Evolutionary conservation across 2,888 invertebrate genomes (phyloP), one percentile per base, ranked within the genome.

Genomic region (Hemicrepidius hirtus): DNA sequence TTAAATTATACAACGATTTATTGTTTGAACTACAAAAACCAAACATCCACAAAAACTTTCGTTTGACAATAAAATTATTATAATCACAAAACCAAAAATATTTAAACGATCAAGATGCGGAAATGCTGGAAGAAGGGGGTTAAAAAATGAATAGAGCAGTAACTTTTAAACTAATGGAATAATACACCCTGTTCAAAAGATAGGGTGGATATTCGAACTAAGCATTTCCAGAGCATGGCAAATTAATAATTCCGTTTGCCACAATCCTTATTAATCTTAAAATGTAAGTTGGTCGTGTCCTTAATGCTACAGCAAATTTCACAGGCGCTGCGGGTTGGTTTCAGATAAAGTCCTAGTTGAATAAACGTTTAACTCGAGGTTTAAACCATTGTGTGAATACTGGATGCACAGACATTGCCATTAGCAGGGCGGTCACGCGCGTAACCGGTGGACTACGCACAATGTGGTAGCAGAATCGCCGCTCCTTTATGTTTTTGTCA

Each of bases 401-500:
- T 65, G 63, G 66, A 65, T 71, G 75, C 13, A 74, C 66, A 74
- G 68, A 76, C 57, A 75, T 13, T 75, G 73, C 73, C 74, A 78
- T 77, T 78, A 77, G 75, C 78, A 77, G 72, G 69, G 68, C 64
- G 73, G 77, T 79, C 77, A 78, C 80, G 79, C 77, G 77, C 74
- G 71, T 41, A 60, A 71, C 49, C 40, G 35, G 37, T 57, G 37
- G 37, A 79, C 76, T 76, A 79, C 77, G 79, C 79, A 75, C 50
- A 68, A 73, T 73, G 63, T 68, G 63, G 68, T 46, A 68, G 74
- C 71, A 16, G 32, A 20, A 55, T 35, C 32, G 55, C 55, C 74
- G 73, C 71, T 71, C 74, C 74, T 76, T 74, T 75, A 70, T 75
- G 75, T 65, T 74, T 76, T 73, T 75, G 76, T 73, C 75, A 74